These are phyloP conservation scores for Phania funesta DNA, from an alignment of 2,888 invertebrate genomes.

Conservation along the genomic window DNA sequence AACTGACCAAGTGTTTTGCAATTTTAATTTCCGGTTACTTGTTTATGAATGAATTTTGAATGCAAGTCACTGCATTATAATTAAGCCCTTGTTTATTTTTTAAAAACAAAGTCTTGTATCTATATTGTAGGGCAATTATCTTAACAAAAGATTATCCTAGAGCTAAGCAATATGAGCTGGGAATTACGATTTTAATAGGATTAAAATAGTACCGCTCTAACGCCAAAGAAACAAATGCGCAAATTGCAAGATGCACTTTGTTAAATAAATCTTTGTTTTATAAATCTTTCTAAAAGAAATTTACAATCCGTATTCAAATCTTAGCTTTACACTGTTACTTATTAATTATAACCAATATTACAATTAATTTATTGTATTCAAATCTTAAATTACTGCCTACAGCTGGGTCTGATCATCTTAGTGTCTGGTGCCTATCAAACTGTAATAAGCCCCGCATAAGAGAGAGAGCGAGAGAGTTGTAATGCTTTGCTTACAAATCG, in stretches of 20 bases:
- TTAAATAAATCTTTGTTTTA: too few species aligned
- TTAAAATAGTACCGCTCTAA: not conserved
- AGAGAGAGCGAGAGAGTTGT: too few species aligned
- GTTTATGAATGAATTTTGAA: constrained; percentile 8
- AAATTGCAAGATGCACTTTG: not conserved
- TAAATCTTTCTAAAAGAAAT: too few species aligned
- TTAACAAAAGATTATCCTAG: not conserved
- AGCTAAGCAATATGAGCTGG: not conserved
- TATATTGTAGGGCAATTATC: not conserved
- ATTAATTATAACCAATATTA: too few species aligned
- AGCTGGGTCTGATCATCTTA: too few species aligned
- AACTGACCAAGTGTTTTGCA: not conserved
- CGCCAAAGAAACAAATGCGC: not conserved
- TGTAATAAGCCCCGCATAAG: too few species aligned
- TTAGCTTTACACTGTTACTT: too few species aligned
- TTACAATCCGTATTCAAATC: too few species aligned
- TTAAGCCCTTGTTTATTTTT: not conserved
- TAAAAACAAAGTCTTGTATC: not conserved
- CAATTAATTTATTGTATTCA: too few species aligned
- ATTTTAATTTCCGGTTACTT: constrained; percentile 34
- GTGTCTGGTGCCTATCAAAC: too few species aligned
- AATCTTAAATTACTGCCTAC: too few species aligned
- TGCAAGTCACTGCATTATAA: not conserved
- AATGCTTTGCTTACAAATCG: too few species aligned
- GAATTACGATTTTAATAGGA: not conserved